Evolutionary conservation across 2,797 vertebrate genomes (phyloP).

Genomic region (Acanthis flammea): DNA sequence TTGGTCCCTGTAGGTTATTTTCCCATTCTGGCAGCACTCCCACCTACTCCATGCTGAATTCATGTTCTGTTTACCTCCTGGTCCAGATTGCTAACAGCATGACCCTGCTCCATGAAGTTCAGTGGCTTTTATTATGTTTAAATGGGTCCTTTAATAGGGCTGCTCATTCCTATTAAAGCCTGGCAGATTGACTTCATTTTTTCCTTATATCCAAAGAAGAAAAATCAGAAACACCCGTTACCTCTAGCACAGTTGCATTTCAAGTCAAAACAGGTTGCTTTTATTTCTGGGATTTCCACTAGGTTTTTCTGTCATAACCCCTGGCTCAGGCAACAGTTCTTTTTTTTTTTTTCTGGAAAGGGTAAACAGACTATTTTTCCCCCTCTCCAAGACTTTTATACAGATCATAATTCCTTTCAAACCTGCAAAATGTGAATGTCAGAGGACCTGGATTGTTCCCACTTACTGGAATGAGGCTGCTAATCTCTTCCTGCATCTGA

Average conservation of each 20-base stretch:
- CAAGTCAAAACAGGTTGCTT: background rate
- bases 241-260: background rate
- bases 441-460: background rate
- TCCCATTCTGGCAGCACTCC: background rate
- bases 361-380: background rate
- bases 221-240: background rate
- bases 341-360: background rate
- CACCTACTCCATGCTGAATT: background rate
- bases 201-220: background rate
- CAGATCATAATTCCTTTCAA: background rate
- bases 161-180: background rate
- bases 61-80: background rate
- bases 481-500: constrained; percentile 63
- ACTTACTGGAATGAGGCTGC: constrained; percentile 34
- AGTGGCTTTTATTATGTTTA: constrained; percentile 3
- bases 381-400: background rate
- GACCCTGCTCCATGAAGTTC: background rate
- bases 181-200: background rate
- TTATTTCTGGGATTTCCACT: constrained; percentile 55
- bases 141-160: background rate
- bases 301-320: background rate
- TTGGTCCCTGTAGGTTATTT: background rate
- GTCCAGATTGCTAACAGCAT: background rate
- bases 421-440: background rate
- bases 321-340: background rate